A percentile compares a stretch with the other conserved stretches of the same genome.
These are phyloP conservation scores for Onychomys arenicola DNA, from an alignment of 2,797 vertebrate species.

Conservation along the genomic window DNA sequence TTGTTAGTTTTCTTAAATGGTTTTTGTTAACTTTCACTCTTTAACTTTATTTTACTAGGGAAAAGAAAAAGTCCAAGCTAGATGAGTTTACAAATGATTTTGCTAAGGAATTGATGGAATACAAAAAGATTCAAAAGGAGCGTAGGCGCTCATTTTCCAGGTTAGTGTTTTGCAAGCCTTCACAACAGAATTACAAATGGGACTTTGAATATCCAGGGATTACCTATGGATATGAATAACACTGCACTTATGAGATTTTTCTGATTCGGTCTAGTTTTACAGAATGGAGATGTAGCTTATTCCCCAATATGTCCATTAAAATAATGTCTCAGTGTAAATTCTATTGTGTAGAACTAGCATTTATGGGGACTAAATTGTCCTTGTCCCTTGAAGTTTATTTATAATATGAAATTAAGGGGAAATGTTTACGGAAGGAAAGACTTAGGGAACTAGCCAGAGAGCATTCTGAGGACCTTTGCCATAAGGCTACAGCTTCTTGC, in stretches of 20 bases:
- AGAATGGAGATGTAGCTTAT: constrained; percentile 77
- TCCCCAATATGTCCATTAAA: constrained; percentile 77
- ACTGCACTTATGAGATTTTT: constrained; percentile 68
- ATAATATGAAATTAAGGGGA: constrained; percentile 72
- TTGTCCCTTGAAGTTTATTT: constrained; percentile 78
- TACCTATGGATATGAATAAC: constrained; percentile 83
- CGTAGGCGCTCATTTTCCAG: constrained; percentile 97
- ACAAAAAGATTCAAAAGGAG: constrained; percentile 98
- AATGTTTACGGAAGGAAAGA: constrained; percentile 73
- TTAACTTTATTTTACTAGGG: constrained; percentile 92
- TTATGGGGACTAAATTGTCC: constrained; percentile 78
- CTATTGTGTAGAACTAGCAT: constrained; percentile 77
- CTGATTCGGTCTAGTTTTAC: constrained; percentile 74
- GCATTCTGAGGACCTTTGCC: constrained; percentile 52
- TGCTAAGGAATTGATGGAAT: constrained; percentile 99
- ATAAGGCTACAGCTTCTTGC: constrained; percentile 68
- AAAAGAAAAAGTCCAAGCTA: constrained; percentile 97
- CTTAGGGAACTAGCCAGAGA: constrained; percentile 56
- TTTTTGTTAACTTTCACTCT: constrained; percentile 87
- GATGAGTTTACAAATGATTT: constrained; percentile 99
- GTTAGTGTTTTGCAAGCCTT: constrained; percentile 91
- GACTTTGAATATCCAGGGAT: constrained; percentile 86
- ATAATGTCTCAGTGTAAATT: constrained; percentile 78
- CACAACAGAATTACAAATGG: constrained; percentile 88
- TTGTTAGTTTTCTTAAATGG: constrained; percentile 88